Conservation (phyloP, 2,888 invertebrate species). For the Trisateles emortualis region DNA sequence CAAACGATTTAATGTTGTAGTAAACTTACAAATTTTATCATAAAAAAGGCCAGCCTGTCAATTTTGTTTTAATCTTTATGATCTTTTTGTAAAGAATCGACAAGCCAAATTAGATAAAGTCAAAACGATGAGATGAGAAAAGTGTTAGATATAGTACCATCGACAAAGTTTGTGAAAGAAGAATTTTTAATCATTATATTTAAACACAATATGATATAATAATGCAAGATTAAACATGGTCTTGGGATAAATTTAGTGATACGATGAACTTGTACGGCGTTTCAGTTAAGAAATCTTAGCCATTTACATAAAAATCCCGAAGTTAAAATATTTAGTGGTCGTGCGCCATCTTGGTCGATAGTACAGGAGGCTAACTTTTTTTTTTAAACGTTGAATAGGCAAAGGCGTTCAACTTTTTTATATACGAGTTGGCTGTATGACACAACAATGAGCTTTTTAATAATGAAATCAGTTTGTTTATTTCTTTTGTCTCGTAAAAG, state of each 20-base stretch:
- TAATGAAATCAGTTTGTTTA: conserved; percentile 39
- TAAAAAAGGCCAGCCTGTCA: conserved; percentile 17
- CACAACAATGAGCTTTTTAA: conserved; percentile 23
- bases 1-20: too few relatives aligned
- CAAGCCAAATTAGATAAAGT: conserved; percentile 16
- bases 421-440: background rate
- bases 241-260: too few relatives aligned
- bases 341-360: too few relatives aligned
- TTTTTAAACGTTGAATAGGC: background rate
- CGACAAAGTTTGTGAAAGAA: too few relatives aligned
- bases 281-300: too few relatives aligned
- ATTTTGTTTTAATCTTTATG: conserved; percentile 8
- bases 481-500: conserved; percentile 38
- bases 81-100: conserved; percentile 21
- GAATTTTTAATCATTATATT: too few relatives aligned
- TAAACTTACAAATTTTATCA: conserved; percentile 1
- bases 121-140: background rate
- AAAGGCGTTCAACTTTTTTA: conserved; percentile 9
- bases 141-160: too few relatives aligned
- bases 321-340: too few relatives aligned
- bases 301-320: too few relatives aligned
- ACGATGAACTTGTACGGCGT: too few relatives aligned
- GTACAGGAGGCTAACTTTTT: background rate
- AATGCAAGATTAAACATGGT: too few relatives aligned
- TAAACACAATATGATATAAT: too few relatives aligned